Conservation (phyloP, 1,140 invertebrate genomes). For the Sesamia nonagrioides region DNA sequence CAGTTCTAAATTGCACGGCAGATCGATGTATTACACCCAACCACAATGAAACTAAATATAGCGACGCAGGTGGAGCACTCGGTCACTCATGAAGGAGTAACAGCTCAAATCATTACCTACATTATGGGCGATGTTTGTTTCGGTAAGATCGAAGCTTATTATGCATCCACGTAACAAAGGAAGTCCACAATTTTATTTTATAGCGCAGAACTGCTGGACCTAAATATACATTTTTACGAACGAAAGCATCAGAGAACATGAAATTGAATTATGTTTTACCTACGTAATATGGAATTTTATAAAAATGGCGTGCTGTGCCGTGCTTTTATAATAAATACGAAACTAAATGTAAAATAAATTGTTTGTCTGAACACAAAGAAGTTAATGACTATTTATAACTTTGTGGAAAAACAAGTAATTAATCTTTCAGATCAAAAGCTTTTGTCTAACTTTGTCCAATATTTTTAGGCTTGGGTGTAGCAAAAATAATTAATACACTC, state of each 20-base stretch:
- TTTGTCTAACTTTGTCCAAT: too few relatives aligned
- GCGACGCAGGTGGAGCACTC: slow-evolving; percentile 72
- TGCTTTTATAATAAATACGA: slow-evolving; percentile 16
- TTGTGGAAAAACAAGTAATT: too few relatives aligned
- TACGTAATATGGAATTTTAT: slow-evolving; percentile 22
- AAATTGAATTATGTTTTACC: slow-evolving; percentile 26
- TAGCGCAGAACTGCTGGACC: slow-evolving; percentile 14
- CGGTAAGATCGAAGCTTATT: slow-evolving; percentile 25
- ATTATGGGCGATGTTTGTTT: slow-evolving; percentile 44
- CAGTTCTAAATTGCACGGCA: slow-evolving; percentile 62
- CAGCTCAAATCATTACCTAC: slow-evolving; percentile 56
- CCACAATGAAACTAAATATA: slow-evolving; percentile 85
- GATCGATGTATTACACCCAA: slow-evolving; percentile 71
- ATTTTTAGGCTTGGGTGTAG: too few relatives aligned
- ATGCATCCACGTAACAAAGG: slow-evolving; percentile 26
- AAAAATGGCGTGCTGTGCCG: slow-evolving; percentile 8
- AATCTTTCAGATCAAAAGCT: too few relatives aligned
- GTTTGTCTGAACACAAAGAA: not conserved
- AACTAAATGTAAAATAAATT: not conserved
- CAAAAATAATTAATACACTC: too few relatives aligned
- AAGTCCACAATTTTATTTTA: slow-evolving; percentile 21
- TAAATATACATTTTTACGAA: slow-evolving; percentile 29
- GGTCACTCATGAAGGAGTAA: slow-evolving; percentile 66
- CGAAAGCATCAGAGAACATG: slow-evolving; percentile 4
- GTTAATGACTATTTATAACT: too few relatives aligned